phyloP scores from a whole-genome alignment of 2,888 invertebrate genomes.

The Maniola hyperantus region DNA sequence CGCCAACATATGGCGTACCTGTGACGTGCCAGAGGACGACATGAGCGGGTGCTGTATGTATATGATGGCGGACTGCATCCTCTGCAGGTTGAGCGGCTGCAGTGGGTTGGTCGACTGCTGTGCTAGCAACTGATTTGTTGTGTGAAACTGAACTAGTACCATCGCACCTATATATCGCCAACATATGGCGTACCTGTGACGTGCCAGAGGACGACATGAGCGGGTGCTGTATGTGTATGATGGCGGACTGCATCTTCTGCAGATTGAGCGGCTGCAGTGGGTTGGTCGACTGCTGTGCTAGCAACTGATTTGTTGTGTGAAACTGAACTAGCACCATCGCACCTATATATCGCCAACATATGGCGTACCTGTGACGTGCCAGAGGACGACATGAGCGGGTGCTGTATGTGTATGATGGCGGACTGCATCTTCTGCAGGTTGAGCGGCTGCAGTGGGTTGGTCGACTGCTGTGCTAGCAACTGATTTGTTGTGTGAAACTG shows the following conservation, averaged over 20 bases:
- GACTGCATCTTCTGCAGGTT: conserved; percentile 80
- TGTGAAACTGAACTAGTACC: no score
- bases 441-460: conserved; percentile 76
- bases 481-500: no score
- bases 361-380: conserved; percentile 68
- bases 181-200: conserved; percentile 60
- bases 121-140: conserved; percentile 69
- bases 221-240: conserved; percentile 79
- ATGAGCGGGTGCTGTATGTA: conserved; percentile 79
- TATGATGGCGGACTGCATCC: conserved; percentile 78
- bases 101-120: conserved; percentile 78
- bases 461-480: no score
- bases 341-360: no score
- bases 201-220: conserved; percentile 72
- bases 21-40: conserved; percentile 69
- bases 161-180: no score
- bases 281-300: conserved; percentile 71
- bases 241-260: conserved; percentile 78
- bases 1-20: conserved; percentile 51
- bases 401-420: conserved; percentile 79
- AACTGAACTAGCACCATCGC: no score
- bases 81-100: conserved; percentile 77
- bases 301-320: no score
- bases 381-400: conserved; percentile 73
- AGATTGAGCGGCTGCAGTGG: conserved; percentile 79